Evolutionary conservation across 2,888 invertebrate species (phyloP), one percentile per base, ranked within the genome.

Genomic region (Leucophenga montana): DNA sequence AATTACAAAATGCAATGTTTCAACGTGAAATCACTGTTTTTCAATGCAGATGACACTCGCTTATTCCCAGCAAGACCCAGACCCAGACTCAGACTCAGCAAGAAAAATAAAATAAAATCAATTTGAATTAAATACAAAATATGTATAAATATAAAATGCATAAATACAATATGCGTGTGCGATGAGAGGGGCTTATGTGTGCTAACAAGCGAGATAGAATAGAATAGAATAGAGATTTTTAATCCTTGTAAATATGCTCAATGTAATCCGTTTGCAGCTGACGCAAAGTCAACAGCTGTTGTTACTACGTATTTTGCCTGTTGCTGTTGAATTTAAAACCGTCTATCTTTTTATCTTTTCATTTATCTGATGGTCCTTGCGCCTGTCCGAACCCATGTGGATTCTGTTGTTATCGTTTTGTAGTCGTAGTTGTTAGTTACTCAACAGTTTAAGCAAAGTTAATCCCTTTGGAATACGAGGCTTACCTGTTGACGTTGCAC

Each of bases 241-340:
- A 72, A 76, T 72, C 74, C 80, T 76, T 78, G 78, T 76, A 79
- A 83, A 83, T 84, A 83, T 83, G 80, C 80, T 75, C 72, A 73
- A 74, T 77, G 77, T 81, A 84, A 84, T 82, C 80, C 82, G 77
- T 79, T 83, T 77, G 76, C 73, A 77, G 76, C 44, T 61, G 61
- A 61, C 27, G 18, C 20, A 61, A 61, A 61, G 61, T 22, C 56
- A 70, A 70, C 67, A 64, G 56, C 44, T 46, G 27, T 22, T 13
- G 14, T 22, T 71, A 66, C 11, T 3, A 39, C 8, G 8, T 39
- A 11, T 3, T 11, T 39, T 67, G 70, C 67, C 73, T 62, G 31
- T 53, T 73, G 54, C 68, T 68, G 75, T 59, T 39, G 8, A 39
- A 39, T 8, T 3, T 8, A 39, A 39, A 39, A 8, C 56, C 46